Evolutionary conservation across 1,140 invertebrate genomes (phyloP), one percentile per base, ranked within the genome.

Genomic region (Neodiprion lecontei): DNA sequence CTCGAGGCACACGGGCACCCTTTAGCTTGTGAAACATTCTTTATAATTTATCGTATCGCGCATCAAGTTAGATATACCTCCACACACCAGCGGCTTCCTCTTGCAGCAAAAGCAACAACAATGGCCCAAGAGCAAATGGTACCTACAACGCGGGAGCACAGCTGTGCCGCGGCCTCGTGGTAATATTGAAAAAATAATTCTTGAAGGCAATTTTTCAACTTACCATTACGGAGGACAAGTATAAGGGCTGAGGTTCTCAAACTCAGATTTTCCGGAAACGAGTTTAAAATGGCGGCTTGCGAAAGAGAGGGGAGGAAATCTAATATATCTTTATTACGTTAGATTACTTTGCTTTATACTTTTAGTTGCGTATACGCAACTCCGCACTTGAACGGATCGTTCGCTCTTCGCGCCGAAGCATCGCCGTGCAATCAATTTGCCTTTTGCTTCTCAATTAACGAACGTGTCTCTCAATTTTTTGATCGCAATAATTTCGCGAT

Each of bases 321-420:
- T 74, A 50, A 76, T 76, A 48, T 67, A 71, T 76, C 75, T 76
- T 76, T 77, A 76, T 77, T 77, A 76, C 53, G 11, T 49, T 70
- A 49, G 40, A 67, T 68, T 71, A 72, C 72, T 73, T 77, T 76
- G 75, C 75, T 61, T 61, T 4, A 61, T 12, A 14, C 53, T 40
- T 40, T 40, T 40, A 40, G 28, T 40, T 40, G 5, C 28, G 28
- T 40, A 40, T 40, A 40, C 28, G 28, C 28, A 40, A 40, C 28
- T 40, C 5, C 28, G 28, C 28, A 40, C 28, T 40, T 5, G 5
- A 40, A 40, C 17, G 17, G 17, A 21, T 21, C 17, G 17, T 21
- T 21, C 17, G 17, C 28, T 40, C 1, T 40, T 5, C 28, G 28
- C 28, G 28, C 5, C 5, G 28, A 40, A 40, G 28, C 2, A 40